Evolutionary conservation across 2,113 vertebrate genomes (phyloP).

Genomic region (Brachirus orientalis): DNA sequence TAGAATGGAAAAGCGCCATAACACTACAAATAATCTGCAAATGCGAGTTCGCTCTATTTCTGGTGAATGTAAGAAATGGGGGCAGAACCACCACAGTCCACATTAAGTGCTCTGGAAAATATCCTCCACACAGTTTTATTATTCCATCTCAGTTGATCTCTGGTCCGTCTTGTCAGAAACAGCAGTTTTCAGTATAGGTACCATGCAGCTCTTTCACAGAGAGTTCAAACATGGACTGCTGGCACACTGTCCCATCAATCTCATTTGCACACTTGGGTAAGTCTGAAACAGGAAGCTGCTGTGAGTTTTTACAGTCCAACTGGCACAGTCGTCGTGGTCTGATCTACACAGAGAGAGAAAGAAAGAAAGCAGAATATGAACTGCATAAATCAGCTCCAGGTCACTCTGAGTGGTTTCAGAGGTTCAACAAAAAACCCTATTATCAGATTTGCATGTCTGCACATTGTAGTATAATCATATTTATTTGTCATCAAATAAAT

Average conservation of each 20-base stretch:
- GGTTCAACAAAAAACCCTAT: slow-evolving; percentile 16
- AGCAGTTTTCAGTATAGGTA: slow-evolving; percentile 9
- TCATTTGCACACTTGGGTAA: slow-evolving; percentile 18
- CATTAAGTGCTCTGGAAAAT: slow-evolving; percentile 31
- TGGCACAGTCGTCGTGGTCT: slow-evolving; percentile 14
- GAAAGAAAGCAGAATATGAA: neutral
- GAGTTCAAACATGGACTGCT: slow-evolving; percentile 40
- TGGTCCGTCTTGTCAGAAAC: slow-evolving; percentile 22
- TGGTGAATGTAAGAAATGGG: neutral
- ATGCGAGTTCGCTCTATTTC: slow-evolving; percentile 18
- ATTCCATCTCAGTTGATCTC: slow-evolving; percentile 12
- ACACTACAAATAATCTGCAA: slow-evolving; percentile 30
- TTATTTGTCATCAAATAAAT: no score
- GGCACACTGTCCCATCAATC: slow-evolving; percentile 22
- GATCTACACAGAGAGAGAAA: slow-evolving; percentile 45
- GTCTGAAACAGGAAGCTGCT: slow-evolving; percentile 44
- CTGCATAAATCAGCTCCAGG: neutral
- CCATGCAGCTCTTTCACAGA: slow-evolving; percentile 31
- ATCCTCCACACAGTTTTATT: slow-evolving; percentile 16
- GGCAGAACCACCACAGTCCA: slow-evolving; percentile 21
- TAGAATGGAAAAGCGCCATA: no score
- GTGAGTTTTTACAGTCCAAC: slow-evolving; percentile 32
- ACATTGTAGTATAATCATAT: no score
- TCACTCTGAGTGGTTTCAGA: neutral
- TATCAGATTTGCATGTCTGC: neutral